Evolutionary conservation across 92 coral and sea anemone genomes (phyloP).

Genomic region (Heliopora coerulea): DNA sequence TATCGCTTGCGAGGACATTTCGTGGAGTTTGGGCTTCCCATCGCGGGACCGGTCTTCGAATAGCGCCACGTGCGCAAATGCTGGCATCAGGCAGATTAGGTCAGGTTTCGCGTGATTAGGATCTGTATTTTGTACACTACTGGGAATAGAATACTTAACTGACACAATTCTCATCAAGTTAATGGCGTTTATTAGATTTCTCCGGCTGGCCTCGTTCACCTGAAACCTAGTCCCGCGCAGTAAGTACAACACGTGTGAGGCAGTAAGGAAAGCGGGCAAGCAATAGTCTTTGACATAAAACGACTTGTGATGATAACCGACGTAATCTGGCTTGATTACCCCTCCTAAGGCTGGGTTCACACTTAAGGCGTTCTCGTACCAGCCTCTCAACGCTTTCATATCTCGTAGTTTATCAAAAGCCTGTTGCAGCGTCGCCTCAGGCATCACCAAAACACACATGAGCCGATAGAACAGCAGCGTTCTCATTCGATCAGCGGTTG

Average conservation of each 20-base stretch:
- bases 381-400: slow-evolving; percentile 52
- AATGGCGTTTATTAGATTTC: slow-evolving; percentile 58
- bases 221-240: slow-evolving; percentile 39
- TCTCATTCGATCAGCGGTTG: slow-evolving; percentile 76
- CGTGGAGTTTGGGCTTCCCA: neutral
- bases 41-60: slow-evolving; percentile 28
- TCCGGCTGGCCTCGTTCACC: slow-evolving; percentile 9
- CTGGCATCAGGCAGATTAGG: slow-evolving; percentile 46
- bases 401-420: slow-evolving; percentile 57
- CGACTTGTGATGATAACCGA: slow-evolving; percentile 53
- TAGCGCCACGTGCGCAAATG: slow-evolving; percentile 26
- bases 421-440: slow-evolving; percentile 33
- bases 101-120: slow-evolving; percentile 35
- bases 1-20: neutral
- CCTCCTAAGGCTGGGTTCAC: slow-evolving; percentile 71
- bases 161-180: slow-evolving; percentile 53
- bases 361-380: slow-evolving; percentile 60
- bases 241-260: slow-evolving; percentile 36
- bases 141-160: slow-evolving; percentile 69
- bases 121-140: slow-evolving; percentile 45
- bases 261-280: slow-evolving; percentile 37
- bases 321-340: slow-evolving; percentile 70
- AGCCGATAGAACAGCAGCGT: slow-evolving; percentile 61
- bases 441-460: slow-evolving; percentile 60
- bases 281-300: slow-evolving; percentile 36